Evolutionary conservation across 2,888 invertebrate species (phyloP).

Genomic region (Chalcis sispes): DNA sequence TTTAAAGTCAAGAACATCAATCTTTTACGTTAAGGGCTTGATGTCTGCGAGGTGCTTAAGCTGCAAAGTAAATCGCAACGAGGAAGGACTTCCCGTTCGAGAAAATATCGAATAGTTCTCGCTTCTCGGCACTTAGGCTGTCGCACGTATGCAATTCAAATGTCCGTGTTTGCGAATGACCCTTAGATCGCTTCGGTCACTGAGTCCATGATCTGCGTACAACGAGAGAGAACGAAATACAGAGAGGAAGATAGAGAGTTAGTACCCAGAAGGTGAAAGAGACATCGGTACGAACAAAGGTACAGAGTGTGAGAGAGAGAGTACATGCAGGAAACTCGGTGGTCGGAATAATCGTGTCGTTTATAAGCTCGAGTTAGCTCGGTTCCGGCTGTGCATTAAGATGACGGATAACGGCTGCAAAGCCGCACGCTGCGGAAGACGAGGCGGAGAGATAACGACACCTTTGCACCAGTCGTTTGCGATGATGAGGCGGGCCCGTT

Average conservation of each 20-base stretch:
- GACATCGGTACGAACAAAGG: neutral
- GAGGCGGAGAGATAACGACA: slow-evolving; percentile 65
- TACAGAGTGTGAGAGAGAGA: neutral
- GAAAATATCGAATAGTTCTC: slow-evolving; percentile 53
- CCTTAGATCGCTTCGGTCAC: slow-evolving; percentile 1
- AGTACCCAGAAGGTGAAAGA: neutral
- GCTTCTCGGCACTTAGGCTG: slow-evolving; percentile 50
- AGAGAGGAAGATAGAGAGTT: neutral
- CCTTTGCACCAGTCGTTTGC: slow-evolving; percentile 51
- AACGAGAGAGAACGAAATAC: slow-evolving; percentile 20
- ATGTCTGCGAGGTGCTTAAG: no score
- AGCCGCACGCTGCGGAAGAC: slow-evolving; percentile 63
- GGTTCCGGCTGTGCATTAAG: slow-evolving; percentile 67
- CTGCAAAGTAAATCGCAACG: no score
- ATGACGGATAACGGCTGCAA: slow-evolving; percentile 69
- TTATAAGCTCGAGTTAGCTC: slow-evolving; percentile 68
- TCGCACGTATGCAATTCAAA: slow-evolving; percentile 66
- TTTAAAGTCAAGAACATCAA: no score
- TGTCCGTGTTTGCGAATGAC: slow-evolving; percentile 34
- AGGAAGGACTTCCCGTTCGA: neutral
- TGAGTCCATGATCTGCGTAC: neutral
- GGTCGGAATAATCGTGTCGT: slow-evolving; percentile 71
- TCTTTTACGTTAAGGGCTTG: no score
- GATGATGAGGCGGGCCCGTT: slow-evolving; percentile 33
- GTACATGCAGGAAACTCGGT: slow-evolving; percentile 47